phyloP scores from a whole-genome alignment of 53 echinoderm and acorn worm species.

The Holothuria leucospilota region DNA sequence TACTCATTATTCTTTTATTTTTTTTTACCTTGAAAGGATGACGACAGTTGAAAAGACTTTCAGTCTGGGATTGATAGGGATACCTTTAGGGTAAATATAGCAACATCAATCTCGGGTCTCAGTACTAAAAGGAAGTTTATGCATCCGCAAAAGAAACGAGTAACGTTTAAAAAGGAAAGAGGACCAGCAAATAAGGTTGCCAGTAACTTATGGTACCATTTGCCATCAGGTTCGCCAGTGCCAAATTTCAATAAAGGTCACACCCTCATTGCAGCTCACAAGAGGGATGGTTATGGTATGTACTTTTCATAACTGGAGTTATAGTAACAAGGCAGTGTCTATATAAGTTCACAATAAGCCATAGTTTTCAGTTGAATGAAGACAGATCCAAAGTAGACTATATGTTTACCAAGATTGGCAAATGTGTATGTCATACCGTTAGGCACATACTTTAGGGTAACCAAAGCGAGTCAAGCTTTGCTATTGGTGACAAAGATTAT shows the following conservation, averaged over 20 bases:
- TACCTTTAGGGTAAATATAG: background rate
- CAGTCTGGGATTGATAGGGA: background rate
- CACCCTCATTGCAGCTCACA: background rate
- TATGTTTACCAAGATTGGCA: too few relatives aligned
- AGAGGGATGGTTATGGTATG: constrained; percentile 4
- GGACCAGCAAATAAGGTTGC: background rate
- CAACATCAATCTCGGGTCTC: background rate
- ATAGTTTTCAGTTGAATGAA: too few relatives aligned
- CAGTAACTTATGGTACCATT: constrained; percentile 16
- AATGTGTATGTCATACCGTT: too few relatives aligned
- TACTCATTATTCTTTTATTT: too few relatives aligned
- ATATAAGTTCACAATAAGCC: too few relatives aligned
- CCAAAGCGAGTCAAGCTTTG: too few relatives aligned
- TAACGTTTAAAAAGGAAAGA: background rate
- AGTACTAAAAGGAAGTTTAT: background rate
- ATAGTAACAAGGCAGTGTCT: too few relatives aligned
- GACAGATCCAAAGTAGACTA: too few relatives aligned
- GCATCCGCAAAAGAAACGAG: background rate
- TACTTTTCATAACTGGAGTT: background rate
- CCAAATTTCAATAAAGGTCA: constrained; percentile 1
- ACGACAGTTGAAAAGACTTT: too few relatives aligned
- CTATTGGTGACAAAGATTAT: too few relatives aligned
- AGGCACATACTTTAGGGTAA: too few relatives aligned
- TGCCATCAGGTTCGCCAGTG: background rate
- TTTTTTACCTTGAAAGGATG: too few relatives aligned